Evolutionary conservation across 2,888 invertebrate species (phyloP).

Genomic region (Euplexia lucipara): DNA sequence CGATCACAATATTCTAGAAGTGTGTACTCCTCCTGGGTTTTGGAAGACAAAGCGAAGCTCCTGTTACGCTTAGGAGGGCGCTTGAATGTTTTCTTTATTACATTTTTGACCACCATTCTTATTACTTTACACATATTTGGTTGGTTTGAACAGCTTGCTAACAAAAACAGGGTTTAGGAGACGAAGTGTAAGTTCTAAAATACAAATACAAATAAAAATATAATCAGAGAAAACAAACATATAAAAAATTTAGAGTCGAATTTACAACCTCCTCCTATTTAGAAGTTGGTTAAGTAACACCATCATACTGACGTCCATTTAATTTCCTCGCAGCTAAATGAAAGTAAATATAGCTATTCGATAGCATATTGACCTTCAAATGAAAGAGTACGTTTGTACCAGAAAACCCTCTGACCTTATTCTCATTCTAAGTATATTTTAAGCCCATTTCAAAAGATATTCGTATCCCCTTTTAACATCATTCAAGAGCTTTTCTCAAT

Average conservation of each 20-base stretch:
- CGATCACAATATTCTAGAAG: conserved; percentile 38
- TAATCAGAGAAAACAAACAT: too few species aligned
- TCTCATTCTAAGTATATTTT: neutral
- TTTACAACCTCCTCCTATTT: too few species aligned
- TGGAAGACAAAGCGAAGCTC: conserved; percentile 26
- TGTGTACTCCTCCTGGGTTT: conserved; percentile 13
- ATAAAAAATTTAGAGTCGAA: too few species aligned
- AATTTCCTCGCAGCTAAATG: neutral
- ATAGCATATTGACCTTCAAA: conserved; percentile 6
- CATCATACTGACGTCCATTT: neutral
- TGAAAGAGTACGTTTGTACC: conserved; percentile 9
- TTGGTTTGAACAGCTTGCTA: neutral
- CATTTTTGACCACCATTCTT: conserved; percentile 30
- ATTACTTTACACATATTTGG: neutral
- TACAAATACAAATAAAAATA: too few species aligned
- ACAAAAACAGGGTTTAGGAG: neutral
- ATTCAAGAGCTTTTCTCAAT: neutral
- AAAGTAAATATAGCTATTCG: neutral
- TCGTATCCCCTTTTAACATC: conserved; percentile 12
- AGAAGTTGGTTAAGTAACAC: neutral
- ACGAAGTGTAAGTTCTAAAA: too few species aligned
- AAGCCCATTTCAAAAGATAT: conserved; percentile 4
- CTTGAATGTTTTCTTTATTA: conserved; percentile 37
- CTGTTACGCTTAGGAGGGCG: conserved; percentile 13
- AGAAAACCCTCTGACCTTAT: conserved; percentile 1